A percentile compares a stretch with the other conserved stretches of the same genome.
These are phyloP conservation scores for Gyps fulvus DNA, from an alignment of 2,113 vertebrate species.

Conservation along the genomic window DNA sequence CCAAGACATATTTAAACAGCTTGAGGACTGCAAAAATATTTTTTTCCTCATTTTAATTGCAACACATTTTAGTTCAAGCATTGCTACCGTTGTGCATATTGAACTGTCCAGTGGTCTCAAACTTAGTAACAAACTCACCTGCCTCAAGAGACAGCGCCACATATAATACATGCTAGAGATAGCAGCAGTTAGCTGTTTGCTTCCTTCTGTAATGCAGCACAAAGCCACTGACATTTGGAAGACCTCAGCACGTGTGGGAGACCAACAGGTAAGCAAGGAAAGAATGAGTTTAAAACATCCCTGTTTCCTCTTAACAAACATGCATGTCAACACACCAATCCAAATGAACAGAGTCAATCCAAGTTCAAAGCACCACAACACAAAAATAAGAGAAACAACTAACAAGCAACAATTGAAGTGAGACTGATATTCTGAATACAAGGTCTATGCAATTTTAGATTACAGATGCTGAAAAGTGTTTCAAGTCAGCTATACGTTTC, in stretches of 20 bases:
- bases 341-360: neutral
- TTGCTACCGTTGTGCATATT: neutral
- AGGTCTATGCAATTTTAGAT: neutral
- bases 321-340: neutral
- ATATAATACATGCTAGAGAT: rapidly evolving
- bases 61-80: neutral
- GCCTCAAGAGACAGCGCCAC: neutral
- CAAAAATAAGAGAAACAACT: neutral
- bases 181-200: neutral
- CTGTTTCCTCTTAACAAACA: neutral
- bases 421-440: neutral
- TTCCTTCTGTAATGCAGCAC: neutral
- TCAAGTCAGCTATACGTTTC: neutral
- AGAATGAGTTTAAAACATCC: neutral
- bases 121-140: neutral
- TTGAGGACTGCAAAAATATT: neutral
- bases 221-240: neutral
- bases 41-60: neutral
- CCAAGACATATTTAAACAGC: neutral
- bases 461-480: neutral
- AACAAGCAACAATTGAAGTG: neutral
- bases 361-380: neutral
- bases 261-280: neutral
- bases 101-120: neutral
- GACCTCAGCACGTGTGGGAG: neutral